Base-by-base conservation (phyloP, 2,888 invertebrate genomes). In the Apotomis betuletana region DNA sequence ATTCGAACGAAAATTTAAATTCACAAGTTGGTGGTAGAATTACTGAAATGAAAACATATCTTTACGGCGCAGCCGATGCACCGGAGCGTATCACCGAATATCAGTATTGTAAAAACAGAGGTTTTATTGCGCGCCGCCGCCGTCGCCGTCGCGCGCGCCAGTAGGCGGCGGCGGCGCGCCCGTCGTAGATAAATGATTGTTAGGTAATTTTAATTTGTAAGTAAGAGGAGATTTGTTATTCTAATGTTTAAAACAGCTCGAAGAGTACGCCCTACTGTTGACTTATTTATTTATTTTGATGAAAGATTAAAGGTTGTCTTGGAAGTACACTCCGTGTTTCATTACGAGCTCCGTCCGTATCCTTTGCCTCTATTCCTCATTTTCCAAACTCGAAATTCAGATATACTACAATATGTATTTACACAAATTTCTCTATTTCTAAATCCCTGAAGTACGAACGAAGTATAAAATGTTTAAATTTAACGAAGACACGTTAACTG, bases 211-310 rank as follows among this genome's bases (percentile, higher is more conserved):
- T 81, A 81, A 82, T 84, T 80, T 83, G 79, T 88, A 87, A 84
- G 83, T 82, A 82, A 78, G 83, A 87, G 81, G 87, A 83, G 85
- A 90, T 91, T 90, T 91, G 91, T 92, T 91, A 89, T 84, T 87
- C 81, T 87, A 89, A 87, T 86, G 85, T 88, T 89, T 85, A 87
- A 85, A 87, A 86, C 82, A 87, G 91, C 91, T 91, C 91, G 82
- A 91, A 91, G 91, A 91, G 91, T 92, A 89, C 88, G 88, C 90
- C 89, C 89, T 89, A 90, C 88, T 92, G 92, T 92, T 92, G 89
- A 91, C 84, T 87, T 86, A 85, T 87, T 91, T 90, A 90, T 91
- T 92, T 65, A 65, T 46, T 92, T 90, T 89, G 88, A 91, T 87
- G 88, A 46, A 65, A 91, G 86, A 92, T 86, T 92, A 92, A 91